These are phyloP conservation scores for Elephas maximus DNA, from an alignment of 2,113 vertebrate species.

Conservation along the genomic window DNA sequence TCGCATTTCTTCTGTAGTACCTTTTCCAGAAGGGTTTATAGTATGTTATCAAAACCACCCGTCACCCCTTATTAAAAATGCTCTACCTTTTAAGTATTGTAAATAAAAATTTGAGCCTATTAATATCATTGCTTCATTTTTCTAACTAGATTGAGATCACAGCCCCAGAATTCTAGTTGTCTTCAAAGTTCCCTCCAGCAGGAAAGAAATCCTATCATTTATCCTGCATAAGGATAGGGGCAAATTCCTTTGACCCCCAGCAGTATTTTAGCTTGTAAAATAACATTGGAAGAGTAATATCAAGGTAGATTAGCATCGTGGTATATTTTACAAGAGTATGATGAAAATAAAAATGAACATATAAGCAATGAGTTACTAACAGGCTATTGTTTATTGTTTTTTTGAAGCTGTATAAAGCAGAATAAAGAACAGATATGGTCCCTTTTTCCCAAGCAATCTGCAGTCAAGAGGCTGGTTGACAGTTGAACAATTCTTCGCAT, in stretches of 20 bases:
- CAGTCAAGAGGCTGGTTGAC: not conserved
- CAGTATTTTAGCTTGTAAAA: slow-evolving; percentile 61
- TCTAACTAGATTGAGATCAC: slow-evolving; percentile 59
- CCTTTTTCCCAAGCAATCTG: slow-evolving; percentile 8
- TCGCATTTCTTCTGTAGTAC: slow-evolving; percentile 30
- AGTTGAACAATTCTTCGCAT: not conserved
- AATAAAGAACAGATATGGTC: slow-evolving; percentile 14
- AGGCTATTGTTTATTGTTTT: not conserved
- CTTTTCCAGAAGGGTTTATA: slow-evolving; percentile 41
- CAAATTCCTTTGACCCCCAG: slow-evolving; percentile 93
- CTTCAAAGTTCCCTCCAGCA: slow-evolving; percentile 31
- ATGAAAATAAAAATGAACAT: slow-evolving; percentile 62
- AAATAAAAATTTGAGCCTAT: slow-evolving; percentile 51
- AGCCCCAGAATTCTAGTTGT: slow-evolving; percentile 35
- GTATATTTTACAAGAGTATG: slow-evolving; percentile 59
- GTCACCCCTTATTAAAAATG: slow-evolving; percentile 25
- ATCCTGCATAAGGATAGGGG: slow-evolving; percentile 90
- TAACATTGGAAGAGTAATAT: slow-evolving; percentile 20
- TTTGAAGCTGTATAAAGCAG: not conserved
- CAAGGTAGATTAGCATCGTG: not conserved
- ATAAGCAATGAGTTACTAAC: slow-evolving; percentile 29
- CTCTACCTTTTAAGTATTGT: slow-evolving; percentile 16
- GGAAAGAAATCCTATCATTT: slow-evolving; percentile 61
- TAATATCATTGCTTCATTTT: slow-evolving; percentile 51
- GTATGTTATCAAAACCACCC: slow-evolving; percentile 12